Evolutionary conservation across 1,140 invertebrate genomes (phyloP).

Genomic region (Drosophila equinoxialis): DNA sequence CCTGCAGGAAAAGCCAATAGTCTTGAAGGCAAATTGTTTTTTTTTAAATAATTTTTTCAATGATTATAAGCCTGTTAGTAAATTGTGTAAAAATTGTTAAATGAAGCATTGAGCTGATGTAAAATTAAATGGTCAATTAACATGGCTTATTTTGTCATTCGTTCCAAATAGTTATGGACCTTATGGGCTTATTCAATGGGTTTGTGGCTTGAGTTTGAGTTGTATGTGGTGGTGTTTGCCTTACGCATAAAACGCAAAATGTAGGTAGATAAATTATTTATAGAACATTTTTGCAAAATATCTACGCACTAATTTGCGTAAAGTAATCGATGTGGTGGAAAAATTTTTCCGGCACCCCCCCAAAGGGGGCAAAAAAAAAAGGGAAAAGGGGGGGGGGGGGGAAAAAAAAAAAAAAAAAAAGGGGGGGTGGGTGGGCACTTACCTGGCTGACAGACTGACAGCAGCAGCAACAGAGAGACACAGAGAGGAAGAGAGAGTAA

Average conservation of each 20-base stretch:
- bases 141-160: background rate
- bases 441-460: constrained; percentile 30
- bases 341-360: constrained; percentile 77
- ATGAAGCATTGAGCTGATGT: constrained; percentile 2
- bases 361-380: constrained; percentile 17
- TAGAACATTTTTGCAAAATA: constrained; percentile 82
- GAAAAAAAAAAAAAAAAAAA: constrained; percentile 22
- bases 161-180: background rate
- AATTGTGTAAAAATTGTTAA: background rate
- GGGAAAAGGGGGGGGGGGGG: too few relatives aligned
- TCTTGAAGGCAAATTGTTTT: too few relatives aligned
- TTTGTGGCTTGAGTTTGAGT: background rate
- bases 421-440: constrained; percentile 17
- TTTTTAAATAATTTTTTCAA: background rate
- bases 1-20: too few relatives aligned
- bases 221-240: background rate
- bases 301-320: constrained; percentile 81
- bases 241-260: constrained; percentile 46
- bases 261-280: constrained; percentile 73
- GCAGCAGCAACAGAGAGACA: background rate
- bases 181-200: background rate
- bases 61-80: background rate
- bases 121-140: constrained; percentile 5
- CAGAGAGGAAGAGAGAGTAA: background rate
- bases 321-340: constrained; percentile 82